Evolutionary conservation across 2,888 invertebrate species (phyloP), one percentile per base, ranked within the genome.

Genomic region (Cosmopolites sordidus): DNA sequence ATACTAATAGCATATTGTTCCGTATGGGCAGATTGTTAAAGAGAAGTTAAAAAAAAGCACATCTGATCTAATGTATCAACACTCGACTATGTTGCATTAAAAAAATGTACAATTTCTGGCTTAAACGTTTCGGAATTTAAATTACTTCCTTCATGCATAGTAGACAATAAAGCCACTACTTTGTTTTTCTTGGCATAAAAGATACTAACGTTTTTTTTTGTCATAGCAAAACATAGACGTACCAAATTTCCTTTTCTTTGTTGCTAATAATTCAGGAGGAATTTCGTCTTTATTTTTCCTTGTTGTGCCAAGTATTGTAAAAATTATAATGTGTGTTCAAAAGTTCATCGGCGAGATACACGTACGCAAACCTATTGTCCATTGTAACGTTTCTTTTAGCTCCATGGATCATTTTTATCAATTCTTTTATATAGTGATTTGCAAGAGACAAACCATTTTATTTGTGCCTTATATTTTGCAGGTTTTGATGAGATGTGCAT

Each of bases 401-500:
- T 15, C 37, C 37, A 33, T 37, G 18, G 14, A 33, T n/a, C n/a
- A n/a, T n/a, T n/a, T n/a, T n/a, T n/a, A n/a, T n/a, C n/a, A n/a
- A n/a, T n/a, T n/a, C n/a, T n/a, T n/a, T n/a, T n/a, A n/a, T n/a
- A n/a, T n/a, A n/a, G n/a, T n/a, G n/a, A n/a, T n/a, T n/a, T n/a
- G 8, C 44, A 14, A 44, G 22, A 29, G 44, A 30, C 30, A 29
- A 30, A 4, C 29, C 44, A 29, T 44, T 29, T 27, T 27, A 29
- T 29, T 44, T 29, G 44, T 44, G 14, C 16, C n/a, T 46, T 40
- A 22, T 48, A 48, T 22, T 48, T 48, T 6, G 40, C 16, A 9
- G 48, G 48, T 14, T 48, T 48, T 22, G 16, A 40, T 16, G 48
- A 40, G n/a, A 48, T 48, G 22, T 37, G 22, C 30, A 44, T 44